A percentile compares a stretch with the other conserved stretches of the same genome.
phyloP scores from a whole-genome alignment of 2,113 vertebrate genomes.

The Chloebia gouldiae region DNA sequence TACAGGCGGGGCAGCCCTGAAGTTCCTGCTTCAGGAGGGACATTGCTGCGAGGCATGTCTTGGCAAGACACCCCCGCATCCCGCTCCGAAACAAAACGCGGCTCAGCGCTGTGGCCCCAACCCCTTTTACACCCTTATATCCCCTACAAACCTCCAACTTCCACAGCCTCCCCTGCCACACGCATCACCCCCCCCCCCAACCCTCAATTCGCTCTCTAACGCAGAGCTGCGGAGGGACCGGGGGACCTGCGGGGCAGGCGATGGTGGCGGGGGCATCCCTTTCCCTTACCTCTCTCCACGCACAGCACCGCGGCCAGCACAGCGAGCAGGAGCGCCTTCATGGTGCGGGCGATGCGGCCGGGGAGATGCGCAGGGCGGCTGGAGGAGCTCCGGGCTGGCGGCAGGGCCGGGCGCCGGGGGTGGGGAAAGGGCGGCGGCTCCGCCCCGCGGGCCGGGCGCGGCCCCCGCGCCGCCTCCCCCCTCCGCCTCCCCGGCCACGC shows the following conservation, averaged over 20 bases:
- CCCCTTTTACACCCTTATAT: neutral
- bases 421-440: neutral
- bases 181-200: neutral
- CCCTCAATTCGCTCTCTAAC: neutral
- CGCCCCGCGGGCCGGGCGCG: neutral
- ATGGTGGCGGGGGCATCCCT: accelerated
- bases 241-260: neutral
- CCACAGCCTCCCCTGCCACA: neutral
- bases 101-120: neutral
- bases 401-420: neutral
- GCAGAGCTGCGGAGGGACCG: neutral
- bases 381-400: neutral
- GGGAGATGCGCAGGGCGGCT: neutral
- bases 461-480: neutral
- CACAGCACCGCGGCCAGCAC: constrained; percentile 41
- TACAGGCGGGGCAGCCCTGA: neutral
- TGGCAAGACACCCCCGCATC: neutral
- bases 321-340: constrained; percentile 34
- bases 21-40: constrained; percentile 1
- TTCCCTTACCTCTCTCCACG: constrained; percentile 37
- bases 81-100: neutral
- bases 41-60: neutral
- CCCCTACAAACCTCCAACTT: neutral
- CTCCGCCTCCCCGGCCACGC: accelerated
- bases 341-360: neutral